A percentile compares a stretch with the other conserved stretches of the same genome.
Evolutionary conservation across 1,140 invertebrate species (phyloP).

Genomic region (Wasmannia auropunctata): DNA sequence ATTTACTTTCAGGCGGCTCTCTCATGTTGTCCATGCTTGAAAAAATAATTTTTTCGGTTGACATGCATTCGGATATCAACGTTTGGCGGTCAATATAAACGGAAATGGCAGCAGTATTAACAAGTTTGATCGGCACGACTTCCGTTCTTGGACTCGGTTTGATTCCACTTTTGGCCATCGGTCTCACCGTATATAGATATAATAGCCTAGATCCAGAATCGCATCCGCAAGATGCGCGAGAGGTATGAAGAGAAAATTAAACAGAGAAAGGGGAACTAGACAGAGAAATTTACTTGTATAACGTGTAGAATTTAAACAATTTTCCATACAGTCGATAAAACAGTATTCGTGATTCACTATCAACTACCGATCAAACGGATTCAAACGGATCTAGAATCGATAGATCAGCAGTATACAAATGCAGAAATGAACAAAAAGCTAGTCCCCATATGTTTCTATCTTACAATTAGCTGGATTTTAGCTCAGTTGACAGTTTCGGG

Average conservation of each 20-base stretch:
- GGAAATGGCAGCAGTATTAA: constrained; percentile 79
- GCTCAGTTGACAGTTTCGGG: background rate
- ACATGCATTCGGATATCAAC: constrained; percentile 38
- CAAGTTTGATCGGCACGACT: constrained; percentile 80
- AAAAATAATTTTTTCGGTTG: constrained; percentile 31
- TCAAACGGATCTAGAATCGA: background rate
- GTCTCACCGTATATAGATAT: constrained; percentile 93
- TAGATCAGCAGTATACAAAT: background rate
- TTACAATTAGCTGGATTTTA: background rate
- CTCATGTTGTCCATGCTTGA: background rate
- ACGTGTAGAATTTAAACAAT: background rate
- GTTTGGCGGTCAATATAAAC: constrained; percentile 56
- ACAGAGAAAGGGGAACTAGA: background rate
- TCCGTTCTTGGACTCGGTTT: constrained; percentile 89
- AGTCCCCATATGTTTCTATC: background rate
- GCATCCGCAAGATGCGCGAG: constrained; percentile 88
- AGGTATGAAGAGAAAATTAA: constrained; percentile 85
- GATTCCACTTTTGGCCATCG: constrained; percentile 92
- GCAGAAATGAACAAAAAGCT: background rate
- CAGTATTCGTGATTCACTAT: background rate
- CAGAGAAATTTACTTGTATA: background rate
- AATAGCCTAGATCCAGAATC: constrained; percentile 93
- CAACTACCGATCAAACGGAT: background rate
- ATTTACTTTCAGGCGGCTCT: constrained; percentile 14
- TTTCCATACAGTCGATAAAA: background rate